Base-by-base conservation (phyloP, 2,888 invertebrate species). In the Idaea straminata region DNA sequence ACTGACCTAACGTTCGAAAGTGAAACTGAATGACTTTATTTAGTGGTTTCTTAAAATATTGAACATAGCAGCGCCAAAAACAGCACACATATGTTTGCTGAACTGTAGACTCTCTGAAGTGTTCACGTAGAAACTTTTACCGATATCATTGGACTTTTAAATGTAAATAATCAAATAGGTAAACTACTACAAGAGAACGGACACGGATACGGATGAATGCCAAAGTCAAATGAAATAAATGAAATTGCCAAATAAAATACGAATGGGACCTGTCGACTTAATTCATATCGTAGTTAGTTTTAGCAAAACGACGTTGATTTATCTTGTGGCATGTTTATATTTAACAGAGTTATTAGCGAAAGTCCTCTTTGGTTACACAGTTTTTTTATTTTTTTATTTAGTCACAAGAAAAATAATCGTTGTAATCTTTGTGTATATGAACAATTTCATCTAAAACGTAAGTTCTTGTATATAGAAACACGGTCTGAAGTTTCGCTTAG, bases 261-360 rank as follows among this genome's bases (percentile, higher is more conserved):
- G 80, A 83, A 83, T 72, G 90, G 90, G 91, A 91, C 91, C 91
- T 85, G 82, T 85, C 83, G 74, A 85, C 77, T 79, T 83, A 86
- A 82, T 89, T 89, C 92, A 91, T 92, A 92, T 91, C 91, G 84
- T 90, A 90, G 85, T 69, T 86, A 85, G 82, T 16, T 59, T 34
- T 59, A 59, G 34, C 5, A 59, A 59, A 7, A 10, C 47, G 13
- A 13, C 47, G 47, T 13, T 47, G 47, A 47, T 47, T 47, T 47
- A 6, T 74, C 75, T 77, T 38, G 15, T 15, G 60, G 34, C 25
- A n/a, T n/a, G n/a, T n/a, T n/a, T n/a, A n/a, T n/a, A n/a, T n/a
- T n/a, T n/a, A n/a, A n/a, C 25, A 25, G 25, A 25, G 25, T 25
- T 25, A 25, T 25, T 25, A 25, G 25, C 25, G 25, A 25, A 25